Evolutionary conservation across 2,113 vertebrate species (phyloP).

Genomic region (Calyptomena viridis): DNA sequence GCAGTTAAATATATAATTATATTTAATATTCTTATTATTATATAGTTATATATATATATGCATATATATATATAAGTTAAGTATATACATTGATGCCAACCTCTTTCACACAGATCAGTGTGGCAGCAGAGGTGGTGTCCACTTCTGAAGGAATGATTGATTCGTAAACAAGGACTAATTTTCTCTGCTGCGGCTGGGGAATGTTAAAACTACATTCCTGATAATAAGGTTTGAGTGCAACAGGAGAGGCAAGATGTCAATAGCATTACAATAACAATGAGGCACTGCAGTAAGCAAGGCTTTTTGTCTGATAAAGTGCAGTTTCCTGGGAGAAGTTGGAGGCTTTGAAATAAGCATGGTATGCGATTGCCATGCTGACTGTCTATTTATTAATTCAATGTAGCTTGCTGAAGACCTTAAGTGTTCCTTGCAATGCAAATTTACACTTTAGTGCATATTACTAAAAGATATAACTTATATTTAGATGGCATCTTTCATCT

Average conservation of each 20-base stretch:
- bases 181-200: neutral
- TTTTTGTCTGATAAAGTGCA: conserved; percentile 50
- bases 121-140: neutral
- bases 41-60: neutral
- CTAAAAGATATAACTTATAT: conserved; percentile 31
- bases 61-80: neutral
- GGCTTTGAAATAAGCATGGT: conserved; percentile 16
- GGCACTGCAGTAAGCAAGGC: neutral
- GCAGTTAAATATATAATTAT: neutral
- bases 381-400: conserved; percentile 47
- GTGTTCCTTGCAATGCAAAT: conserved; percentile 12
- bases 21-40: neutral
- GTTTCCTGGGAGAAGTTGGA: conserved; percentile 44
- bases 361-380: conserved; percentile 19
- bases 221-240: conserved; percentile 39
- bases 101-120: neutral
- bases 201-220: neutral
- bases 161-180: conserved; percentile 4
- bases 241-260: conserved; percentile 9
- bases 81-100: rapidly evolving
- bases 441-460: conserved; percentile 45
- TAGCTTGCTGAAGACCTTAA: conserved; percentile 32
- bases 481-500: conserved; percentile 1
- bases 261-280: conserved; percentile 43
- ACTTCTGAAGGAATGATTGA: neutral